Evolutionary conservation across 1,140 invertebrate species (phyloP), one percentile per base, ranked within the genome.

Genomic region (Cotesia typhae): DNA sequence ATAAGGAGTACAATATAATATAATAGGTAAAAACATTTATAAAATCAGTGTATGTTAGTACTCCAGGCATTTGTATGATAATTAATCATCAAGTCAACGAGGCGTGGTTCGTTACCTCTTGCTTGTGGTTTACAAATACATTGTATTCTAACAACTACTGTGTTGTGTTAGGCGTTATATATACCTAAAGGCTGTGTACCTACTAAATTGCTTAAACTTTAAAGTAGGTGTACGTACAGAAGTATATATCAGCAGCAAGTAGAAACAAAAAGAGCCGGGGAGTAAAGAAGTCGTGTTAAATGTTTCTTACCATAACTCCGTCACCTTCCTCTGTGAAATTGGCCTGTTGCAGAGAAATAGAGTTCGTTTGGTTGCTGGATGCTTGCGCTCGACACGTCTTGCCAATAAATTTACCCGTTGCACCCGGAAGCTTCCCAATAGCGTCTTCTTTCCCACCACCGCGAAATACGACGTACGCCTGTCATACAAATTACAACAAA

Each of bases 391-490:
- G 80, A 83, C 87, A 74, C 86, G 87, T 83, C 80, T 91, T 92
- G 17, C 86, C 85, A 52, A 92, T 79, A 82, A 94, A 94, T 85
- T 94, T 94, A 41, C 91, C 91, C 4, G 90, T 84, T 17, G 83
- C 75, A 35, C 88, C 77, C 80, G 88, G 47, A 89, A 89, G 84
- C 92, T 93, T 78, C 82, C 85, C 76, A 85, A 87, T 82, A 84
- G 88, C 87, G n/a, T 91, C 89, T 38, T 91, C 90, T 75, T 90
- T 90, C 4, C 89, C 91, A 20, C 91, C 90, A 1, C 91, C 91
- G 82, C 90, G 91, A 80, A 91, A 92, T 20, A 93, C 91, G 86
- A 93, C 90, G 81, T 92, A 92, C 5, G 90, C 92, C 92, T 93
- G 81, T 65, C 38, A 70, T 76, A 73, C 60, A 79, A 71, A 70